Evolutionary conservation across 2,888 invertebrate species (phyloP).

Genomic region (Rhingia rostrata): DNA sequence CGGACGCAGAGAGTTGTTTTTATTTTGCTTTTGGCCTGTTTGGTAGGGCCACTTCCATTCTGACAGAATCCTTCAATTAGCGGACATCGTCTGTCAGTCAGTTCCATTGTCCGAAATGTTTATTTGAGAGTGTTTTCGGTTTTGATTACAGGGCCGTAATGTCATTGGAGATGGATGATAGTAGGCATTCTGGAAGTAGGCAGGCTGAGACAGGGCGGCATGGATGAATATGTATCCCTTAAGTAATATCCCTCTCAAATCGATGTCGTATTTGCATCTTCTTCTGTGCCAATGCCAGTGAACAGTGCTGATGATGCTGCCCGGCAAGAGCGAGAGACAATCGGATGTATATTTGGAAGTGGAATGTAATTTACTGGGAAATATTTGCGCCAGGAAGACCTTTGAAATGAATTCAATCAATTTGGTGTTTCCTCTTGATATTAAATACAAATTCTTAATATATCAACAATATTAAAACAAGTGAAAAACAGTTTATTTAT

Average conservation of each 20-base stretch:
- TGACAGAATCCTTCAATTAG: conserved; percentile 75
- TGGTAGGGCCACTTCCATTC: conserved; percentile 60
- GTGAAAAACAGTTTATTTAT: too few species aligned
- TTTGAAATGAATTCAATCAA: conserved; percentile 62
- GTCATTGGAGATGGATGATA: conserved; percentile 64
- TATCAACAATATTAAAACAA: too few species aligned
- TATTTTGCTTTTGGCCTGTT: conserved; percentile 13
- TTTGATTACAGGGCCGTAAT: conserved; percentile 51
- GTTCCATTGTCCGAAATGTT: conserved; percentile 71
- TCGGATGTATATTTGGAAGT: background rate
- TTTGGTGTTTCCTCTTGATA: conserved; percentile 66
- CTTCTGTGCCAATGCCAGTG: conserved; percentile 6
- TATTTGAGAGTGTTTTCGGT: conserved; percentile 69
- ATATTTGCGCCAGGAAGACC: conserved; percentile 43
- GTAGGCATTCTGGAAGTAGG: conserved; percentile 9
- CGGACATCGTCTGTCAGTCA: conserved; percentile 73
- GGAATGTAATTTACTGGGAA: conserved; percentile 66
- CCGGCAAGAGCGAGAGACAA: conserved; percentile 27
- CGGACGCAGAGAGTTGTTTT: conserved; percentile 16
- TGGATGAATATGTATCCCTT: conserved; percentile 64
- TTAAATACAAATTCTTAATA: too few species aligned
- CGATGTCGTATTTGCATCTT: conserved; percentile 68
- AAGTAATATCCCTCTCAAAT: conserved; percentile 64
- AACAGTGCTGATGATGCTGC: conserved; percentile 43
- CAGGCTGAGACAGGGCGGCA: too few species aligned